These are phyloP conservation scores for Sturnira hondurensis DNA, from an alignment of 2,113 vertebrate genomes.

Conservation along the genomic window DNA sequence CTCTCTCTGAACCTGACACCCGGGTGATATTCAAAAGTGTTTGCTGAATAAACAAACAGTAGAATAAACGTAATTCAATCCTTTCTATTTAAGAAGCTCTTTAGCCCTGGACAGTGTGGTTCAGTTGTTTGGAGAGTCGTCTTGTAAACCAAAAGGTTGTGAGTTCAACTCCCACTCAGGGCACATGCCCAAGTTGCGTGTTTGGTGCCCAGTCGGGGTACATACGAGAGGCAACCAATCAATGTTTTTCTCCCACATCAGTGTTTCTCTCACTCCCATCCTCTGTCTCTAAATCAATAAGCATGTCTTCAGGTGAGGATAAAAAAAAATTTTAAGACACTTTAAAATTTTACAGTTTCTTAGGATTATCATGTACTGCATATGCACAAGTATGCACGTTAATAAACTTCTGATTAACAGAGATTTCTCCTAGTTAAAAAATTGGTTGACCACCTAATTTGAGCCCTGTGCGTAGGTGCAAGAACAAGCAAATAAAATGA, in stretches of 20 bases:
- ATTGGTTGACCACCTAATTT: neutral
- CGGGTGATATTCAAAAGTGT: neutral
- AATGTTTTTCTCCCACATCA: no score
- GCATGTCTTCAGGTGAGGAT: no score
- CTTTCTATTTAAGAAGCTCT: neutral
- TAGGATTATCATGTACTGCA: neutral
- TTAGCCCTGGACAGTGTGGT: no score
- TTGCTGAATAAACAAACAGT: neutral
- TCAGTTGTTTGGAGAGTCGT: no score
- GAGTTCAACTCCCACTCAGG: no score
- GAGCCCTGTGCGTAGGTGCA: neutral
- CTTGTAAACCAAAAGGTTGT: no score
- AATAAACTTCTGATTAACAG: constrained; percentile 18
- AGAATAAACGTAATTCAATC: neutral
- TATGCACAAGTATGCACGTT: neutral
- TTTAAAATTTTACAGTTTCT: neutral
- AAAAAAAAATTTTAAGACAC: neutral
- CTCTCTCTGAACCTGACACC: neutral
- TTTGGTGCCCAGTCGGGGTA: no score
- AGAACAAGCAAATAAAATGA: constrained; percentile 7
- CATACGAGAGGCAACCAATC: no score
- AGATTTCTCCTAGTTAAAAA: neutral
- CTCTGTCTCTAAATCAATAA: no score
- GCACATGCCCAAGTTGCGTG: no score
- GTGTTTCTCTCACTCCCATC: no score